Conservation (phyloP, 1,140 invertebrate species). For the Neuroterus valhalla region DNA sequence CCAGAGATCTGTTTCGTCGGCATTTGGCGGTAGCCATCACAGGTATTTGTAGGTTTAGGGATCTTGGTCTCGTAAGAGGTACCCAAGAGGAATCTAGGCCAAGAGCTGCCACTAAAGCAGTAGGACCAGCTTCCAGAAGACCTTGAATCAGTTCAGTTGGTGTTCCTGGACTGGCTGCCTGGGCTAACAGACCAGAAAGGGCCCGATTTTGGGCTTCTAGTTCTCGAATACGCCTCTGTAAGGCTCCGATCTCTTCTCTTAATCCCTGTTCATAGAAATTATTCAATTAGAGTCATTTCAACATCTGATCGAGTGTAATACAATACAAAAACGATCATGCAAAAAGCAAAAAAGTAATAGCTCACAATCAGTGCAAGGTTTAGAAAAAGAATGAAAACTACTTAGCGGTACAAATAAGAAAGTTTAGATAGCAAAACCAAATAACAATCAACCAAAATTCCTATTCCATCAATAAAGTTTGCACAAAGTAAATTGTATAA, state of each 20-base stretch:
- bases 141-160: constrained; percentile 63
- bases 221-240: constrained; percentile 80
- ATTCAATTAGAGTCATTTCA: not conserved
- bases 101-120: constrained; percentile 61
- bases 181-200: constrained; percentile 79
- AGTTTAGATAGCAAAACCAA: too few species aligned
- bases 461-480: too few species aligned
- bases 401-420: too few species aligned
- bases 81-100: constrained; percentile 79
- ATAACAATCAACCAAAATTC: too few species aligned
- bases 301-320: constrained; percentile 8
- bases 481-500: too few species aligned
- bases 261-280: constrained; percentile 74
- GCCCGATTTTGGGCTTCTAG: constrained; percentile 82
- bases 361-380: too few species aligned
- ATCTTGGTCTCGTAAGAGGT: constrained; percentile 79
- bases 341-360: too few species aligned
- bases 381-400: too few species aligned
- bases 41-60: constrained; percentile 80
- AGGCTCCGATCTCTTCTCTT: constrained; percentile 80
- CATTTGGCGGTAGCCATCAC: constrained; percentile 73
- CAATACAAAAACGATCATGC: too few species aligned
- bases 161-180: constrained; percentile 78
- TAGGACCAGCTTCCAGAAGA: constrained; percentile 65
- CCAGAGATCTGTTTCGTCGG: constrained; percentile 65